Conservation (phyloP, 2,113 vertebrate species). For the Glareola pratincola region DNA sequence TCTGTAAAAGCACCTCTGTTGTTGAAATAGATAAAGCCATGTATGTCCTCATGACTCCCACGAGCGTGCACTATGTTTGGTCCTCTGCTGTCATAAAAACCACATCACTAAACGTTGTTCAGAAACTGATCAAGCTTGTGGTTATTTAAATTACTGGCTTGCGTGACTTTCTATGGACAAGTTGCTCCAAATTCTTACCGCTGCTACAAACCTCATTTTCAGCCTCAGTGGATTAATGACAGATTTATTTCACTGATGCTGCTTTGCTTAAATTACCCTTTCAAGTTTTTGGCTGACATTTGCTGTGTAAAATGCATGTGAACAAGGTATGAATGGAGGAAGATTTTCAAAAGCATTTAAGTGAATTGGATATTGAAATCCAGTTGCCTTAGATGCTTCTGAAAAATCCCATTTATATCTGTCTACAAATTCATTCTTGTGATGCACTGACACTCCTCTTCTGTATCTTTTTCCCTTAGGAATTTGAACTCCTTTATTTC, state of each 20-base stretch:
- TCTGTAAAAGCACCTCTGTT: background rate
- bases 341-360: background rate
- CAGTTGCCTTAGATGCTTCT: background rate
- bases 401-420: background rate
- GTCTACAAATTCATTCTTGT: background rate
- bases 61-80: background rate
- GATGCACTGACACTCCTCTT: background rate
- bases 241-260: background rate
- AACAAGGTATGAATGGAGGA: background rate
- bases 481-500: conserved; percentile 98
- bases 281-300: background rate
- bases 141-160: background rate
- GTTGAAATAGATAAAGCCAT: background rate
- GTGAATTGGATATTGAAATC: background rate
- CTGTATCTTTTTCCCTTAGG: conserved; percentile 73
- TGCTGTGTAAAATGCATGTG: background rate
- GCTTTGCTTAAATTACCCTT: background rate
- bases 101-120: background rate
- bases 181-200: background rate
- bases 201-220: background rate
- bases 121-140: background rate
- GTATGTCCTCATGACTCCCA: background rate
- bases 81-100: background rate
- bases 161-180: background rate
- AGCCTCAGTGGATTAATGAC: background rate